Evolutionary conservation across 2,888 invertebrate species (phyloP), one percentile per base, ranked within the genome.

Genomic region (Dysmachus trigonus): DNA sequence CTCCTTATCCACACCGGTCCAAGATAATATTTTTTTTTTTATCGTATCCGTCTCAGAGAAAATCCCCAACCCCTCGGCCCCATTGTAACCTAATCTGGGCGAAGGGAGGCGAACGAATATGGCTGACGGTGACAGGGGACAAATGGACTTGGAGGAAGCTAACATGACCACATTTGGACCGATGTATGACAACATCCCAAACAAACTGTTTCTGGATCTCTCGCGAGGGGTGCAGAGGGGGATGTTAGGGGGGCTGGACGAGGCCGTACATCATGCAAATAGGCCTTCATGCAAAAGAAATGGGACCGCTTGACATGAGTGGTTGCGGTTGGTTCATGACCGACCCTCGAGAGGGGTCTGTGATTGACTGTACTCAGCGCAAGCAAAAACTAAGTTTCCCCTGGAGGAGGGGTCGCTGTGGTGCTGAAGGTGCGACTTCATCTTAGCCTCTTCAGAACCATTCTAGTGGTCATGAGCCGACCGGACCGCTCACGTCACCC

Each of bases 121-220:
- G 76, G 38, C 33, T 76, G 76, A 76, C 35, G 38, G 41, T 76
- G 76, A 76, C 76, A 76, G 76, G 41, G 76, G 76, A 76, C 76
- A 76, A 76, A 76, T 76, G 35, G 76, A 76, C 38, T 13, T 35
- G 41, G 35, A 38, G 22, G 18, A 38, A 7, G 41, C 22, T 76
- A 41, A 76, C 76, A 76, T 76, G 76, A 76, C 35, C 76, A 76
- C 33, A 76, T 76, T 76, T 76, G 38, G 38, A n/a, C 33, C 22
- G 41, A 76, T 76, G 38, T 76, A 76, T 33, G 33, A 76, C 76
- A 76, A 76, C 76, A 76, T 35, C 33, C 35, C 38, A 7, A 22
- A 35, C 76, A 35, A 22, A 5, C 76, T 76, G 35, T 13, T n/a
- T 76, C 13, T 6, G 76, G 22, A 10, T 35, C n/a, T n/a, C 1